These are phyloP conservation scores for Musca vetustissima DNA, from an alignment of 1,140 invertebrate genomes.

Conservation along the genomic window DNA sequence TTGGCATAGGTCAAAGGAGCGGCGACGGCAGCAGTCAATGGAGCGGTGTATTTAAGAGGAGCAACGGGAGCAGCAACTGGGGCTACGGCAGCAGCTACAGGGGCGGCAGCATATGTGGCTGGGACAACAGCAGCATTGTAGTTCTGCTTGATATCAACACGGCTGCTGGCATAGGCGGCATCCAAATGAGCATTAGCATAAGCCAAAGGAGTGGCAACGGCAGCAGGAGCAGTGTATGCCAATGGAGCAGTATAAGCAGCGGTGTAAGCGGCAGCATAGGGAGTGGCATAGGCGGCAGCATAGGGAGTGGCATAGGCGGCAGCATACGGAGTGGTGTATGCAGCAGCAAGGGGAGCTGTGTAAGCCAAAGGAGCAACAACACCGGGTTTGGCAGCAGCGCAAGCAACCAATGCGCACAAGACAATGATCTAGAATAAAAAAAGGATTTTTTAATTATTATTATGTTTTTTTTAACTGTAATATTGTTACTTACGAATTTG, in stretches of 20 bases:
- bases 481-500: too few relatives aligned
- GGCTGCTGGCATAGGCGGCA: conserved; percentile 24
- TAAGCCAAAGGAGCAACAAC: too few relatives aligned
- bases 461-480: not conserved
- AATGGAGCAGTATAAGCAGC: conserved; percentile 33
- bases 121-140: conserved; percentile 27
- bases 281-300: too few relatives aligned
- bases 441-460: too few relatives aligned
- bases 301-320: not conserved
- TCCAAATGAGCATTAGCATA: conserved; percentile 30
- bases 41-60: not conserved
- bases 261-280: too few relatives aligned
- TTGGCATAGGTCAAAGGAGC: conserved; percentile 7
- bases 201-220: conserved; percentile 34
- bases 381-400: conserved; percentile 37
- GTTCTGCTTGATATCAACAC: conserved; percentile 24
- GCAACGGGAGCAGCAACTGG: conserved; percentile 32
- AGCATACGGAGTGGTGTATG: not conserved
- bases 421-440: conserved; percentile 33
- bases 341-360: conserved; percentile 17
- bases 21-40: conserved; percentile 24
- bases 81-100: conserved; percentile 15
- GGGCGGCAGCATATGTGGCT: conserved; percentile 8
- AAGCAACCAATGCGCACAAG: conserved; percentile 37
- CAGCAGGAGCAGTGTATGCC: not conserved